Evolutionary conservation across 2,888 invertebrate genomes (phyloP).

Genomic region (Diarsia rubi): DNA sequence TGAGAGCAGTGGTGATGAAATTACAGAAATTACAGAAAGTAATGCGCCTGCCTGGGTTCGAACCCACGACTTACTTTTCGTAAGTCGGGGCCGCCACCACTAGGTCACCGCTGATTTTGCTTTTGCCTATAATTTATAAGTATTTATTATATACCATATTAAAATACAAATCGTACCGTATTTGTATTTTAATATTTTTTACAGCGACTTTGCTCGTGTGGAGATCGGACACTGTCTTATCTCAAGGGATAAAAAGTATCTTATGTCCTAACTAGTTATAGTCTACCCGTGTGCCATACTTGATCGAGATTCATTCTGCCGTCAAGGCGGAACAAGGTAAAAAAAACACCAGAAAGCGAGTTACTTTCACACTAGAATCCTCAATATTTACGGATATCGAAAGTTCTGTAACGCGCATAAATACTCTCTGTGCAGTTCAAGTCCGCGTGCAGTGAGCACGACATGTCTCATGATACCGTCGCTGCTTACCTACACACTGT

Average conservation of each 20-base stretch:
- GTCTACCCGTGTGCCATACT: background rate
- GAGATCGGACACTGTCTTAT: too few species aligned
- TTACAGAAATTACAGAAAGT: too few species aligned
- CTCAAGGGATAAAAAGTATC: background rate
- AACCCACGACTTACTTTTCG: too few species aligned
- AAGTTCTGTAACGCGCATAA: background rate
- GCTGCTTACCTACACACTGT: background rate
- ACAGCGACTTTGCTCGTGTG: background rate
- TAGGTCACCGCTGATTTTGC: too few species aligned
- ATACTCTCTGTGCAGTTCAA: background rate
- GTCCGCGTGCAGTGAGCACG: too few species aligned
- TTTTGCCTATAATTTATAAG: too few species aligned
- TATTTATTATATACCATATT: background rate
- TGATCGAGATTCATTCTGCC: background rate
- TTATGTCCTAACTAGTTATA: background rate
- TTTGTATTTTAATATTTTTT: too few species aligned
- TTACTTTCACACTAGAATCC: background rate
- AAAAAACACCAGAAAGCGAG: background rate
- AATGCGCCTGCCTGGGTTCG: too few species aligned
- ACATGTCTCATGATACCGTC: background rate
- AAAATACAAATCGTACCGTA: background rate
- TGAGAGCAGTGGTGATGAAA: too few species aligned
- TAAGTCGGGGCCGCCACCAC: too few species aligned
- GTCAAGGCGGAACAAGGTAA: background rate
- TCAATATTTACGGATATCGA: background rate